Evolutionary conservation across 2,113 vertebrate genomes (phyloP), one percentile per base, ranked within the genome.

Genomic region (Eulacestoma nigropectus): DNA sequence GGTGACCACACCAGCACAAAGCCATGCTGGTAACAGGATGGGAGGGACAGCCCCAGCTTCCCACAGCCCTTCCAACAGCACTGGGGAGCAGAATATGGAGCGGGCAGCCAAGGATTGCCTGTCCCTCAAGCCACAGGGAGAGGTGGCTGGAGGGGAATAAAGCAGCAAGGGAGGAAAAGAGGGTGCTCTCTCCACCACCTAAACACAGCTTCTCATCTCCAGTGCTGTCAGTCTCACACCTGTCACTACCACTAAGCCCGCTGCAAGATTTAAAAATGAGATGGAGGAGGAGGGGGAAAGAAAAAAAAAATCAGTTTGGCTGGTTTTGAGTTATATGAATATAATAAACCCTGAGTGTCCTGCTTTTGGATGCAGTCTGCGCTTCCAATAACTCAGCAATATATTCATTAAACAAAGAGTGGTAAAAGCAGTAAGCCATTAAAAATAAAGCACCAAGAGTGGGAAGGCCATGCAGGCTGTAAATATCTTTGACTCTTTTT

Each of bases 381-480:
- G 0, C 95, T 94, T 93, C 95, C 93, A 95, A 96, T 97, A 97
- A 96, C 95, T 97, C 97, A 96, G 92, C 95, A 94, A 91, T 91
- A 94, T 86, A 95, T 97, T 97, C 96, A 97, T 97, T 97, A 96
- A 96, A 95, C 92, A 96, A 95, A 91, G 92, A 96, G 92, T 81
- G 85, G 94, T 91, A 96, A 96, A 96, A 96, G 96, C 94, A 96
- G 93, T 88, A 94, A 96, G 90, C 90, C 93, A 87, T 96, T 97
- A 96, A 96, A 96, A 96, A 91, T 74, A 95, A 93, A 96, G 94
- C 86, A 72, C 77, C 53, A 39, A 59, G 59, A 96, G 68, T 94
- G 74, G 76, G 68, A 93, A 95, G 78, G 88, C 93, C 83, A 50
- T 42, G 22, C 77, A 93, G 83, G 88, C 90, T 89, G 94, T 96